Evolutionary conservation across 2,113 vertebrate species (phyloP), one percentile per base, ranked within the genome.

Genomic region (Ictalurus furcatus): DNA sequence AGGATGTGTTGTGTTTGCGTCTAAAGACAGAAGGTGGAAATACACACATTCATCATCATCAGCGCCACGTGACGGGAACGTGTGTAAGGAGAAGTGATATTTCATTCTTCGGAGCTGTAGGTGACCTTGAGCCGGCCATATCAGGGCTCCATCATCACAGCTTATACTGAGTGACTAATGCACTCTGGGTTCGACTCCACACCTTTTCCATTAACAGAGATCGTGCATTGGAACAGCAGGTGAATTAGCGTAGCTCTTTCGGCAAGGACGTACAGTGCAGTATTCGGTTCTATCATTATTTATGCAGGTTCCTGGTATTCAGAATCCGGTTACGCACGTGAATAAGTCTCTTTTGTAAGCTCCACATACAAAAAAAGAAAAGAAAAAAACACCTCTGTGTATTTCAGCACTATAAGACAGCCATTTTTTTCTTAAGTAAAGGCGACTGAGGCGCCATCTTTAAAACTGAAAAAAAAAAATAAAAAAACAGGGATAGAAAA

Each of bases 91-190:
- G 34, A 54, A 59, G 0, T 4, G 34, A 30, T n/a, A 14, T 61
- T n/a, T 74, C 56, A 25, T 61, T n/a, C 56, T 48, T 52, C 23
- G n/a, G 78, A 63, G 54, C 52, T n/a, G 37, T 3, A 61, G 34
- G n/a, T 61, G 67, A 84, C 67, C 84, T 89, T 89, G 76, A 86
- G 65, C 28, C 23, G 21, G 14, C 7, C 28, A 34, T 56, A 37
- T 74, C 21, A 83, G 52, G 2, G 5, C 69, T 71, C 86, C 59
- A 25, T 4, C 37, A 19, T 21, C 86, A 30, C 25, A 23, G 59
- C 37, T 9, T 78, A 3, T 34, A 52, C 25, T 13, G n/a, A 76
- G n/a, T 37, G 74, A 78, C 78, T 86, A 14, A n/a, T 19, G 8
- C 25, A 5, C 56, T 48, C 25, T 21, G 14, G 13, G 23, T 58